These are phyloP conservation scores for Ochropleura plecta DNA, from an alignment of 2,888 invertebrate species.

Conservation along the genomic window DNA sequence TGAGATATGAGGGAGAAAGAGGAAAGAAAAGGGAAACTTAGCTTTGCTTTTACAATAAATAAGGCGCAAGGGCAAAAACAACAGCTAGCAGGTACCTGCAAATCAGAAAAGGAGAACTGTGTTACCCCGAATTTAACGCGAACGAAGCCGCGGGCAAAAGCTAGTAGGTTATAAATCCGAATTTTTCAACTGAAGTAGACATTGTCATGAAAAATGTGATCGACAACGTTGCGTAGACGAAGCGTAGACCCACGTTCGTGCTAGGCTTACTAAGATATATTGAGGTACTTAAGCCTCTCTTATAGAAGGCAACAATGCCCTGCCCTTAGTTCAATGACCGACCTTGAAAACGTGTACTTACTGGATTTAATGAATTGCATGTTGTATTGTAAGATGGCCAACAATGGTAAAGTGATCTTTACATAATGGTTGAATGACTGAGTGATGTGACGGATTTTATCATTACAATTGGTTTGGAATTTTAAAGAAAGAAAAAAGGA, in stretches of 20 bases:
- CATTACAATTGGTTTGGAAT: neutral
- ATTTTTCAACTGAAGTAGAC: no score
- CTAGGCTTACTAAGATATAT: constrained; percentile 1
- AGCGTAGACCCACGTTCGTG: neutral
- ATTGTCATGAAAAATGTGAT: neutral
- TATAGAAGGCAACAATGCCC: constrained; percentile 1
- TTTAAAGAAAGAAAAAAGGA: neutral
- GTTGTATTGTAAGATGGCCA: constrained; percentile 25
- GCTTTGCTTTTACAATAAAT: no score
- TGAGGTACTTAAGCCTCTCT: neutral
- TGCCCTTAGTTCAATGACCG: constrained; percentile 1
- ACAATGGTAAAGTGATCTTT: constrained; percentile 31
- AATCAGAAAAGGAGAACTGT: no score
- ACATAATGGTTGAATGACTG: constrained; percentile 21
- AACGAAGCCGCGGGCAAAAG: no score
- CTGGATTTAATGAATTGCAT: constrained; percentile 33
- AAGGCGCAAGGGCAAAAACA: no score
- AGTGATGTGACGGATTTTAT: constrained; percentile 22
- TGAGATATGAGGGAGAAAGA: no score
- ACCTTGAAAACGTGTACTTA: constrained; percentile 16
- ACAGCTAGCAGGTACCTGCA: no score
- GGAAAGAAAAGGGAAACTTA: no score
- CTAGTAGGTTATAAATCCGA: no score
- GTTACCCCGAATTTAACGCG: no score
- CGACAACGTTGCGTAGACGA: neutral